Conservation (phyloP, 2,888 invertebrate genomes). For the Oscheius sp. region DNA sequence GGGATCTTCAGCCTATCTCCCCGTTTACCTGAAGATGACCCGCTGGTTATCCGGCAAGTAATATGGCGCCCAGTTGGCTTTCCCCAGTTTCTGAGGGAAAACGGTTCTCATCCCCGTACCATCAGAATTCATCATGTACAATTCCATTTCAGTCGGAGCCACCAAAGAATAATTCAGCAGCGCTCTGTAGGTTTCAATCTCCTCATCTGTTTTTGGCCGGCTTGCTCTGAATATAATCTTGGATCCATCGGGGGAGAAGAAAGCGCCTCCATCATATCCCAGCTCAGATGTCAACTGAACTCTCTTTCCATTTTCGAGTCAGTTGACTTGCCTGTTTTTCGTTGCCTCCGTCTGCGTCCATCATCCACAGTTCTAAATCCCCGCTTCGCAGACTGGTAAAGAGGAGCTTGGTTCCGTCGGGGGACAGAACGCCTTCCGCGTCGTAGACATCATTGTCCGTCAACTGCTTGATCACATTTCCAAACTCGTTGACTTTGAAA, state of each 20-base stretch:
- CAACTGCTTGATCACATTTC: constrained; percentile 62
- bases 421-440: constrained; percentile 61
- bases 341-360: constrained; percentile 57
- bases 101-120: constrained; percentile 58
- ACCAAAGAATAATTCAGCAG: constrained; percentile 48
- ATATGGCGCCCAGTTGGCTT: constrained; percentile 65
- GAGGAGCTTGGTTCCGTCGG: constrained; percentile 40
- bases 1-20: no score
- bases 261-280: constrained; percentile 65
- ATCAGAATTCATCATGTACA: constrained; percentile 64
- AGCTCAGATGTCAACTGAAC: constrained; percentile 54
- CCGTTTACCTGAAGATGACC: constrained; percentile 31
- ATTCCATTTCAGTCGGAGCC: constrained; percentile 60
- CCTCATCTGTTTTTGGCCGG: constrained; percentile 50
- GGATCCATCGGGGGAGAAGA: constrained; percentile 58
- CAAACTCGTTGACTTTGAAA: constrained; percentile 64
- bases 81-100: constrained; percentile 51
- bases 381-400: constrained; percentile 57
- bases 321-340: constrained; percentile 51
- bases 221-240: constrained; percentile 64
- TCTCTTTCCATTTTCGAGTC: not conserved
- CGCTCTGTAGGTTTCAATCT: constrained; percentile 51
- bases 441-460: constrained; percentile 63
- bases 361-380: constrained; percentile 60
- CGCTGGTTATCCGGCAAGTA: constrained; percentile 51